phyloP scores from a whole-genome alignment of 2,113 vertebrate genomes.

The Hemiscyllium ocellatum region DNA sequence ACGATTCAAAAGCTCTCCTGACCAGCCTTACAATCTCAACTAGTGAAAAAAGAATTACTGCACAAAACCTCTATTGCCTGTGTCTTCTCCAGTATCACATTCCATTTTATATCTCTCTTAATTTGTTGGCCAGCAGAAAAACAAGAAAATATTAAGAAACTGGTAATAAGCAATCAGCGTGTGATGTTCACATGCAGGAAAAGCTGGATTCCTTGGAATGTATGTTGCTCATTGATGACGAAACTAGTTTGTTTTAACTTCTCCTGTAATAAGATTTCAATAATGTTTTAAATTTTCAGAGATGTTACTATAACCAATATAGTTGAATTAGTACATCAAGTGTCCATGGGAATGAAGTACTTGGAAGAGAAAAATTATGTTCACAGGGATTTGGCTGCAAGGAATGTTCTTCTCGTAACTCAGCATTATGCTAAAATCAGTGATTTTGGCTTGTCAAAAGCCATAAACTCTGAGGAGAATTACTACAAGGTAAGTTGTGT shows the following conservation, averaged over 20 bases:
- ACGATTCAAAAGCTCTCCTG: background rate
- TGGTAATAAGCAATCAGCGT: background rate
- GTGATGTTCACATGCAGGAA: background rate
- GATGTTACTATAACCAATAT: slow-evolving; percentile 76
- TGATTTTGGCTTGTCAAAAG: slow-evolving; percentile 96
- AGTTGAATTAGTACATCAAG: slow-evolving; percentile 91
- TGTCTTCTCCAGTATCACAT: background rate
- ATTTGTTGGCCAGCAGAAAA: background rate
- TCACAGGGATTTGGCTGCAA: slow-evolving; percentile 89
- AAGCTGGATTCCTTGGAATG: background rate
- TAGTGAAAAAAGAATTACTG: no score
- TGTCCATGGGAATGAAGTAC: slow-evolving; percentile 96
- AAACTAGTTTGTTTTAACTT: background rate
- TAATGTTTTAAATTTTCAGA: slow-evolving; percentile 51
- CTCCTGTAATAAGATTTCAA: background rate
- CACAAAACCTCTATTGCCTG: background rate
- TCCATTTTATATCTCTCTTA: background rate
- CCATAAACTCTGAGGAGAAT: slow-evolving; percentile 71
- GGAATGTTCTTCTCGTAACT: slow-evolving; percentile 88
- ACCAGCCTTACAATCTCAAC: background rate
- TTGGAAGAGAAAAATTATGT: slow-evolving; percentile 92
- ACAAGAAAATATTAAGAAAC: background rate
- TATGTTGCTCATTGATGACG: background rate
- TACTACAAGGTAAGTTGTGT: slow-evolving; percentile 68
- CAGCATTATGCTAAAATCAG: slow-evolving; percentile 99